A percentile compares a stretch with the other conserved stretches of the same genome.
phyloP scores from a whole-genome alignment of 2,113 vertebrate genomes.

The Thamnaconus septentrionalis region DNA sequence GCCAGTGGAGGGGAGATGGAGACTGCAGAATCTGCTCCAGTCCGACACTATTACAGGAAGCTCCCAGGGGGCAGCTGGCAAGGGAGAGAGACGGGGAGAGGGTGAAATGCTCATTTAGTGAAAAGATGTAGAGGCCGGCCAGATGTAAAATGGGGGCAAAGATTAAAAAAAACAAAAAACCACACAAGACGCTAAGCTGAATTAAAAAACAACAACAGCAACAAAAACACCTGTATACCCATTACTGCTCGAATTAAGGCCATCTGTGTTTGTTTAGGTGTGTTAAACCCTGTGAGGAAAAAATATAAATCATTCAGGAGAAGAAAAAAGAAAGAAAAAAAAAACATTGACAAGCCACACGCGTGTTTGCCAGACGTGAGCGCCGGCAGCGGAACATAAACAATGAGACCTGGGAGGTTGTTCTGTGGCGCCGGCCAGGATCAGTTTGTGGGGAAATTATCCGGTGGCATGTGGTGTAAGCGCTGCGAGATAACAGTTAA shows the following conservation, averaged over 20 bases:
- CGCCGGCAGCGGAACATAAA: slow-evolving; percentile 3
- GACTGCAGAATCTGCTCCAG: slow-evolving; percentile 46
- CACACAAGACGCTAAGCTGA: not conserved
- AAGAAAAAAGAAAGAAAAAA: not conserved
- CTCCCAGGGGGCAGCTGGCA: slow-evolving; percentile 44
- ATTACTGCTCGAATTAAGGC: not conserved
- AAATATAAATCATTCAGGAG: too few relatives aligned
- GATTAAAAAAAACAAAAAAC: slow-evolving; percentile 3
- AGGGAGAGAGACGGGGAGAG: slow-evolving; percentile 18
- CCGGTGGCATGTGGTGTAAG: slow-evolving; percentile 34
- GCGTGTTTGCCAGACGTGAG: too few relatives aligned
- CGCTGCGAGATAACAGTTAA: slow-evolving; percentile 46
- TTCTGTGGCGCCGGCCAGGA: slow-evolving; percentile 13
- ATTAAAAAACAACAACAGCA: not conserved
- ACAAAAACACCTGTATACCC: not conserved
- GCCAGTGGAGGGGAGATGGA: slow-evolving; percentile 44
- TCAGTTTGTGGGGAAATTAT: slow-evolving; percentile 24
- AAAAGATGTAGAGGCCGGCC: slow-evolving; percentile 21
- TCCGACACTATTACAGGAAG: slow-evolving; percentile 56
- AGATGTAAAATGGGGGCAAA: slow-evolving; percentile 34
- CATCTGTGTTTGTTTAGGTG: too few relatives aligned
- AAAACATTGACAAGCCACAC: too few relatives aligned
- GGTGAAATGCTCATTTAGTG: slow-evolving; percentile 28
- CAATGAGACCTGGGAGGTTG: slow-evolving; percentile 9
- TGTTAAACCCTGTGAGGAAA: too few relatives aligned